Conservation (phyloP, 2,888 invertebrate species). For the Trichogramma evanescens region DNA sequence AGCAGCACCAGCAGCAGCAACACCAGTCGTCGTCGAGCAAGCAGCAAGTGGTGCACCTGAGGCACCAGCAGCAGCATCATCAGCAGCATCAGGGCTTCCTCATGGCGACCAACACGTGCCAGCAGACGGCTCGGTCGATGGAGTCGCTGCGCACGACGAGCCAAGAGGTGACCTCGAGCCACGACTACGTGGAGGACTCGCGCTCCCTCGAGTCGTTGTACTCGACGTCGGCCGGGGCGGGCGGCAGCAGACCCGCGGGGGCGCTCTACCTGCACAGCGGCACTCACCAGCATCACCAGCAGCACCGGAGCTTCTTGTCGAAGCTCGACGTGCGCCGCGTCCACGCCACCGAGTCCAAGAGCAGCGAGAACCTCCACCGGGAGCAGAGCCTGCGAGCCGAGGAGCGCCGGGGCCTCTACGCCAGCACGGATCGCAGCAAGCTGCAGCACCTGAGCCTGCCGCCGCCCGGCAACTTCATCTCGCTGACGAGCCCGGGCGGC, state of each 20-base stretch:
- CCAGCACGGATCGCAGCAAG: conserved; percentile 53
- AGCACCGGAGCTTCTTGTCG: conserved; percentile 60
- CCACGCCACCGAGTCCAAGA: conserved; percentile 51
- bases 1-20: conserved; percentile 31
- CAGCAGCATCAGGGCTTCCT: conserved; percentile 33
- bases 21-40: conserved; percentile 33
- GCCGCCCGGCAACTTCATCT: conserved; percentile 57
- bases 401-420: conserved; percentile 61
- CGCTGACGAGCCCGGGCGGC: conserved; percentile 51
- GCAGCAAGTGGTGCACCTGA: conserved; percentile 8
- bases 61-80: conserved; percentile 25
- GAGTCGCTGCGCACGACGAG: conserved; percentile 59
- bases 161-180: conserved; percentile 27
- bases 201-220: conserved; percentile 41
- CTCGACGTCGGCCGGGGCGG: conserved; percentile 37
- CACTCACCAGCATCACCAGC: conserved; percentile 26
- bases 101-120: conserved; percentile 28
- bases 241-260: conserved; percentile 26
- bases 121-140: conserved; percentile 62
- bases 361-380: conserved; percentile 56
- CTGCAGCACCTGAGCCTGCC: conserved; percentile 66
- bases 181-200: conserved; percentile 33
- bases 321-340: conserved; percentile 58
- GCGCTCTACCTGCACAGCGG: not conserved
- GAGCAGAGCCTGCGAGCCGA: conserved; percentile 58